These are phyloP conservation scores for Tragelaphus strepsiceros DNA, from an alignment of 2,113 vertebrate genomes.

Conservation along the genomic window DNA sequence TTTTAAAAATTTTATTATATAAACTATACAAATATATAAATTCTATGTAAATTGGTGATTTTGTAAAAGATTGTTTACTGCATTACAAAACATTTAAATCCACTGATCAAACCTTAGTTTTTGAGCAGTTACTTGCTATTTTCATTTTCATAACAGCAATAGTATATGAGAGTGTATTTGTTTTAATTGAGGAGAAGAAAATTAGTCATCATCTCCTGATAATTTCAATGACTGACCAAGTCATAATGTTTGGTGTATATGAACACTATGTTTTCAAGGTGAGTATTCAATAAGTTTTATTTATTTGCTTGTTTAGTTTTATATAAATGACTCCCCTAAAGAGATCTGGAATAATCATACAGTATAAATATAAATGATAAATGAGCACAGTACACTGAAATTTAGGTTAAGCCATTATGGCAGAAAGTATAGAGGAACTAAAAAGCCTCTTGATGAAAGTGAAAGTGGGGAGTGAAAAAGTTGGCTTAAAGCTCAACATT, in stretches of 20 bases:
- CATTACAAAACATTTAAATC: neutral
- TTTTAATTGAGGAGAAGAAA: neutral
- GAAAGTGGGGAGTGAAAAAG: neutral
- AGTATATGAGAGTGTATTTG: neutral
- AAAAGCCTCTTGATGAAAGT: too few species aligned
- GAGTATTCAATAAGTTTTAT: neutral
- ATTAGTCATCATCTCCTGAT: neutral
- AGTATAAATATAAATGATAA: neutral
- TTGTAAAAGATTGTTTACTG: neutral
- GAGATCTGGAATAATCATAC: neutral
- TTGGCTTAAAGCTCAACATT: too few species aligned
- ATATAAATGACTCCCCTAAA: neutral
- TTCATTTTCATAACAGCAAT: neutral
- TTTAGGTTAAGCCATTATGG: neutral
- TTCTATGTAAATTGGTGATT: neutral
- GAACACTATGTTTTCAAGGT: neutral
- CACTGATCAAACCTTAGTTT: neutral
- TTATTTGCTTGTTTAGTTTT: neutral
- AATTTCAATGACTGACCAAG: neutral
- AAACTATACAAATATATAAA: neutral
- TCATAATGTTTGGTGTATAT: neutral
- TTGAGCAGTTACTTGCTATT: neutral
- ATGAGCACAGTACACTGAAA: neutral
- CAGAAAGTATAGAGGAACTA: too few species aligned
- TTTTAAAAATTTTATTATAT: neutral